Conservation (phyloP, 2,113 vertebrate genomes). For the Laterallus jamaicensis region DNA sequence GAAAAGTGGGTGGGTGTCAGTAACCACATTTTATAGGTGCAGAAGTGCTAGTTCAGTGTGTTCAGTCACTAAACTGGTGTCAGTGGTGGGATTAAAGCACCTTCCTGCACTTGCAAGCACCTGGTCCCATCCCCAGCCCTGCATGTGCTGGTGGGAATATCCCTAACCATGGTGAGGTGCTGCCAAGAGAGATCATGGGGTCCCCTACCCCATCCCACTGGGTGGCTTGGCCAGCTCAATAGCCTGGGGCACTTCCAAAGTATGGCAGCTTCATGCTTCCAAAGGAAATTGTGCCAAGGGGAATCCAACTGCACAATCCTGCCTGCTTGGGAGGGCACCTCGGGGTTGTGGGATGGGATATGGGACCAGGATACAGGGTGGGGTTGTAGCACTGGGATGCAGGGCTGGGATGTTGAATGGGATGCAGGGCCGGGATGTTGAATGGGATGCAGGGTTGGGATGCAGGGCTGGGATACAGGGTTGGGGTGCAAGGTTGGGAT, state of each 20-base stretch:
- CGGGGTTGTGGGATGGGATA: not conserved
- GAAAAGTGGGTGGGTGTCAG: conserved; percentile 10
- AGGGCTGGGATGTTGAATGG: rapidly evolving
- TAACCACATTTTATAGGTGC: not conserved
- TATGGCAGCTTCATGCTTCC: not conserved
- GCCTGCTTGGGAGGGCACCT: not conserved
- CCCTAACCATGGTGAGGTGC: not conserved
- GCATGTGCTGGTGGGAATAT: rapidly evolving
- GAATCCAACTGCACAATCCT: not conserved
- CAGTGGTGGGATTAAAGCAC: not conserved
- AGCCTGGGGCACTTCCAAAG: not conserved
- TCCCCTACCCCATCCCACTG: rapidly evolving
- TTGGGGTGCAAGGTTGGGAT: rapidly evolving
- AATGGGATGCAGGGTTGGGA: no score
- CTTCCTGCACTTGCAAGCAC: not conserved
- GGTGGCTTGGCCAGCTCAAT: not conserved
- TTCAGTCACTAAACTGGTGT: not conserved
- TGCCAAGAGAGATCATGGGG: not conserved
- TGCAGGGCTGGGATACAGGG: not conserved
- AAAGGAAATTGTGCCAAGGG: not conserved
- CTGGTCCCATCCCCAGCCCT: not conserved
- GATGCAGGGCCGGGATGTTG: not conserved
- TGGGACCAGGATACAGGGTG: not conserved
- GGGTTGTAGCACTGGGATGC: not conserved
- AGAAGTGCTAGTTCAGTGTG: not conserved